Evolutionary conservation across 2,113 vertebrate genomes (phyloP), one percentile per base, ranked within the genome.

Genomic region (Catharus bicknelli): DNA sequence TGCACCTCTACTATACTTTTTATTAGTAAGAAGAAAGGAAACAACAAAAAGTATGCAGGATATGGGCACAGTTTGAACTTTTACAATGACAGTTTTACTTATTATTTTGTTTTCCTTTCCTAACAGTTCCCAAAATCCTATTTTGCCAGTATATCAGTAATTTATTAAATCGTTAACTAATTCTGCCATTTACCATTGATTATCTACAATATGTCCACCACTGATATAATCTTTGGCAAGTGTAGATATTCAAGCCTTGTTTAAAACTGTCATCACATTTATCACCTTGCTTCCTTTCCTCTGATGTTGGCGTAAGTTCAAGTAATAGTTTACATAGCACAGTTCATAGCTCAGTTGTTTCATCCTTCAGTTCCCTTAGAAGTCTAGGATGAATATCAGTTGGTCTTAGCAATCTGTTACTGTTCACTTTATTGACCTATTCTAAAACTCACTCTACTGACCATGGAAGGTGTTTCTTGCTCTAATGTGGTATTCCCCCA

Each of bases 351-450:
- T 90, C 62, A 85, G 57, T 34, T 83, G 18, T 79, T 93, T 94
- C 87, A 93, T 84, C 73, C 83, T 84, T 93, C 74, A 94, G 77
- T 92, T 95, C 61, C 66, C 45, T 78, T 25, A 63, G 62, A 90
- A 89, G 78, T 48, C 84, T 55, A 42, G 45, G 57, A 81, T 92
- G 90, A 95, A 92, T 62, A 94, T 40, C 81, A 94, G 54, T 57
- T 79, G 48, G 54, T 82, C 45, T 34, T 70, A 82, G 66, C 74
- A 94, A 92, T 91, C 91, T 92, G 91, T 94, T 89, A 81, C 86
- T 82, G 77, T 87, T 62, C 86, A 92, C 51, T 89, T 94, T 70
- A 93, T 30, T 78, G 61, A 72, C 45, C 74, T 89, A 70, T 51
- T 67, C 48, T 57, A 86, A 86, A 94, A 70, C 3, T 51, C 75